phyloP scores from a whole-genome alignment of 2,888 invertebrate genomes.

The Callimorpha dominula region DNA sequence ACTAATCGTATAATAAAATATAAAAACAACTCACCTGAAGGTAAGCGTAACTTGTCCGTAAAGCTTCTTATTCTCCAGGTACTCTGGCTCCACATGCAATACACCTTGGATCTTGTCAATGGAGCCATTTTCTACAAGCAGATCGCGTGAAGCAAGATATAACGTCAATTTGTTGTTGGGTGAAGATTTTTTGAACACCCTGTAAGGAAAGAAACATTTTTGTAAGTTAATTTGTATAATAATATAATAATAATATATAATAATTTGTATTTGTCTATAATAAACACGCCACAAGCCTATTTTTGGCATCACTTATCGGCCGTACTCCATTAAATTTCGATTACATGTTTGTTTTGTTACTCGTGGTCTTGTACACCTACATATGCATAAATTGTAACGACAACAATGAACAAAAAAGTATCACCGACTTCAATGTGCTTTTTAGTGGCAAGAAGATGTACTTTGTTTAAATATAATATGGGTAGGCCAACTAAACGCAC shows the following conservation, averaged over 20 bases:
- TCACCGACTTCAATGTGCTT: no score
- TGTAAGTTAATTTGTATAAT: background rate
- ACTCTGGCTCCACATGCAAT: constrained; percentile 95
- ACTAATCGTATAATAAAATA: background rate
- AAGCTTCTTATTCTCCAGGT: constrained; percentile 91
- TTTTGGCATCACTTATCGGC: background rate
- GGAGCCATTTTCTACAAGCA: constrained; percentile 90
- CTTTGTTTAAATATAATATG: no score
- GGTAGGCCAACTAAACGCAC: no score
- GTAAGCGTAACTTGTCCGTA: constrained; percentile 96
- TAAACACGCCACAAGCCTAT: background rate
- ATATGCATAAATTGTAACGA: no score
- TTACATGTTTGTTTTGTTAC: background rate
- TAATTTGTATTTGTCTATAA: background rate
- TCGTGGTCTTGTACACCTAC: background rate
- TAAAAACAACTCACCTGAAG: constrained; percentile 89
- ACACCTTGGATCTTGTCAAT: constrained; percentile 96
- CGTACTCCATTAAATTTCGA: background rate
- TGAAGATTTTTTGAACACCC: constrained; percentile 95
- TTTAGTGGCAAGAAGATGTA: no score
- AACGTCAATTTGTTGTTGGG: constrained; percentile 94
- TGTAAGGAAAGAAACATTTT: constrained; percentile 46
- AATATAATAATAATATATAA: background rate
- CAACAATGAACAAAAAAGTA: no score
- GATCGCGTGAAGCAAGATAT: constrained; percentile 93